Evolutionary conservation across 2,888 invertebrate genomes (phyloP).

Genomic region (Furcula furcula): DNA sequence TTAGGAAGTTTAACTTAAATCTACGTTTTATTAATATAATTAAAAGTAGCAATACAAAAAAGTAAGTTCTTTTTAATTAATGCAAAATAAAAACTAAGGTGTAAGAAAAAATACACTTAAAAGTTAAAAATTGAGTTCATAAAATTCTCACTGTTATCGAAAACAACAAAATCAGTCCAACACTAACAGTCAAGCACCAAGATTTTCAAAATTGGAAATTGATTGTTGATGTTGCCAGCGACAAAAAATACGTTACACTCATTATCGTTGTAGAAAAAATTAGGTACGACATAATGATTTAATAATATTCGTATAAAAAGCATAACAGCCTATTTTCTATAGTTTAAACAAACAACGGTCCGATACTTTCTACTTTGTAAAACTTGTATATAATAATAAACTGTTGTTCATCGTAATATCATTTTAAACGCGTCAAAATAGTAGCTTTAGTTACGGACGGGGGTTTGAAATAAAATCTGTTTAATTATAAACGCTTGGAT

Average conservation of each 20-base stretch:
- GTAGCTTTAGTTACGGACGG: constrained; percentile 19
- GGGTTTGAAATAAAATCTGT: constrained; percentile 34
- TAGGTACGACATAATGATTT: constrained; percentile 10
- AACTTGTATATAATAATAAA: constrained; percentile 25
- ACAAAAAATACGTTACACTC: constrained; percentile 31
- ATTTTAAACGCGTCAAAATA: constrained; percentile 18
- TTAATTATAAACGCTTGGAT: constrained; percentile 29
- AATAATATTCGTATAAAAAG: constrained; percentile 36
- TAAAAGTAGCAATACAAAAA: constrained; percentile 31
- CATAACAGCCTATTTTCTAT: constrained; percentile 32
- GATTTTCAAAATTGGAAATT: constrained; percentile 34
- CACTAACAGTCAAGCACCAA: constrained; percentile 52
- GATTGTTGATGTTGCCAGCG: constrained; percentile 53
- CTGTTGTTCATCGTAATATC: constrained; percentile 12
- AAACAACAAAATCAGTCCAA: constrained; percentile 57
- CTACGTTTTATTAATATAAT: constrained; percentile 30
- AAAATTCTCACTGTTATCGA: constrained; percentile 16
- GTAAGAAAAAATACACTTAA: constrained; percentile 14
- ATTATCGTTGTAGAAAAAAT: constrained; percentile 29
- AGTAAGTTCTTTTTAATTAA: constrained; percentile 11
- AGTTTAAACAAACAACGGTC: constrained; percentile 34
- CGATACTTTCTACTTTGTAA: constrained; percentile 28
- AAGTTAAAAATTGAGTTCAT: constrained; percentile 24
- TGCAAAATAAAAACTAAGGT: constrained; percentile 29
- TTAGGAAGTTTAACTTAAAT: constrained; percentile 29